Evolutionary conservation across 2,113 vertebrate genomes (phyloP).

Genomic region (Struthidea cinerea): DNA sequence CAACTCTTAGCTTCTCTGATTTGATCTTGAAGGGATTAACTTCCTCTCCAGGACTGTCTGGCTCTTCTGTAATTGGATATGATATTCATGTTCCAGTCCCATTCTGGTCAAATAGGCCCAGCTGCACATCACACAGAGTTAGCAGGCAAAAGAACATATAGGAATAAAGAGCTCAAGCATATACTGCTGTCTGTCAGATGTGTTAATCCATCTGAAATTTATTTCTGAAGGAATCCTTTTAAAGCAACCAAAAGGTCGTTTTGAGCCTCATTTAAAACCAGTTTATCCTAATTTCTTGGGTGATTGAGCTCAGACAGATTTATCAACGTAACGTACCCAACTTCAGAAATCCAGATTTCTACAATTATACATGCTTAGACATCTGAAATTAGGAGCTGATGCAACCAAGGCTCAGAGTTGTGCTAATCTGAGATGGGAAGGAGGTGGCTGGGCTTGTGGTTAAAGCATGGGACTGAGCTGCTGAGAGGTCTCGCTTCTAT

Average conservation of each 20-base stretch:
- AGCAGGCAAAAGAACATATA: background rate
- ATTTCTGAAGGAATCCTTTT: background rate
- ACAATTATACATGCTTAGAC: background rate
- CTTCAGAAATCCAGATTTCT: conserved; percentile 2
- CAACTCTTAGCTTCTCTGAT: background rate
- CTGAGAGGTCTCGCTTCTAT: conserved; percentile 38
- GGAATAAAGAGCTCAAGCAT: background rate
- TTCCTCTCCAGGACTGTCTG: background rate
- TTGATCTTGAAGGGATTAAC: background rate
- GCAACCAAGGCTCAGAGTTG: conserved; percentile 11
- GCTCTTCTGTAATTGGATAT: background rate
- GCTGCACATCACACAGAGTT: background rate
- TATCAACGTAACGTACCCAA: background rate
- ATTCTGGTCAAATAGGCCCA: background rate
- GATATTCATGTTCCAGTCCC: background rate
- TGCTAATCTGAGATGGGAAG: conserved; percentile 30
- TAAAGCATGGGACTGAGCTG: conserved; percentile 52
- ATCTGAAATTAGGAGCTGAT: conserved; percentile 4
- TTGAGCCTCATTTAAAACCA: background rate
- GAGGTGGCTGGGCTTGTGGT: conserved; percentile 36
- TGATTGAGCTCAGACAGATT: background rate
- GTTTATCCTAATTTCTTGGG: background rate
- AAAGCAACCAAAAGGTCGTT: background rate
- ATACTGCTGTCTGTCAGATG: background rate
- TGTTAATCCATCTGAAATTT: background rate